A percentile compares a stretch with the other conserved stretches of the same genome.
Evolutionary conservation across 2,113 vertebrate genomes (phyloP).

Genomic region (Hiodon tergisus): DNA sequence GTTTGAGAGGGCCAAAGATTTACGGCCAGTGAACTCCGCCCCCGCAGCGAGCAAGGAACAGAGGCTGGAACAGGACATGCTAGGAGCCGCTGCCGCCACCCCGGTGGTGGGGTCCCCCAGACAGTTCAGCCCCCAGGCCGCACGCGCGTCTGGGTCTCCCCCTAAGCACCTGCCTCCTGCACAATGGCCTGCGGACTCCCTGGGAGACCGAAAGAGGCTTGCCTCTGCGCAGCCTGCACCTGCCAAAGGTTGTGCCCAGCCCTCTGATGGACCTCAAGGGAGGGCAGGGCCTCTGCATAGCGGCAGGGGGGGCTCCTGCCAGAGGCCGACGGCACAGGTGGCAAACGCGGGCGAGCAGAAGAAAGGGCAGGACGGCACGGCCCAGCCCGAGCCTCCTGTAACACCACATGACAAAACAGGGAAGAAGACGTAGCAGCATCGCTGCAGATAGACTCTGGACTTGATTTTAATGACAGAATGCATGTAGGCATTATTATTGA

Average conservation of each 20-base stretch:
- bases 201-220: conserved; percentile 42
- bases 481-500: conserved; percentile 35
- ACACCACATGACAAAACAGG: conserved; percentile 58
- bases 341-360: conserved; percentile 46
- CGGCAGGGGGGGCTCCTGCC: conserved; percentile 37
- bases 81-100: background rate
- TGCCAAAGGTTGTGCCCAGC: conserved; percentile 39
- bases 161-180: conserved; percentile 32
- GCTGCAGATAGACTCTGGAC: conserved; percentile 29
- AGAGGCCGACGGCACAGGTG: background rate
- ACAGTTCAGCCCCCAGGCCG: conserved; percentile 25
- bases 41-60: conserved; percentile 46
- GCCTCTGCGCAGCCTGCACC: background rate
- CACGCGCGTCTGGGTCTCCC: conserved; percentile 9
- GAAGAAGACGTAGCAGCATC: conserved; percentile 75
- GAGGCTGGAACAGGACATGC: conserved; percentile 9
- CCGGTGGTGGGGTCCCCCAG: conserved; percentile 24
- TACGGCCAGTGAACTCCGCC: conserved; percentile 27
- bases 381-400: conserved; percentile 29
- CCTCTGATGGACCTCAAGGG: conserved; percentile 33
- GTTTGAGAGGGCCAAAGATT: conserved; percentile 52
- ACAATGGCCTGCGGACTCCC: conserved; percentile 25
- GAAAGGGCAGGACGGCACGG: conserved; percentile 52
- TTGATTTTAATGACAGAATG: conserved; percentile 23
- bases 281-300: conserved; percentile 36